Conservation (phyloP, 2,888 invertebrate genomes). For the Malthinus flaveolus region DNA sequence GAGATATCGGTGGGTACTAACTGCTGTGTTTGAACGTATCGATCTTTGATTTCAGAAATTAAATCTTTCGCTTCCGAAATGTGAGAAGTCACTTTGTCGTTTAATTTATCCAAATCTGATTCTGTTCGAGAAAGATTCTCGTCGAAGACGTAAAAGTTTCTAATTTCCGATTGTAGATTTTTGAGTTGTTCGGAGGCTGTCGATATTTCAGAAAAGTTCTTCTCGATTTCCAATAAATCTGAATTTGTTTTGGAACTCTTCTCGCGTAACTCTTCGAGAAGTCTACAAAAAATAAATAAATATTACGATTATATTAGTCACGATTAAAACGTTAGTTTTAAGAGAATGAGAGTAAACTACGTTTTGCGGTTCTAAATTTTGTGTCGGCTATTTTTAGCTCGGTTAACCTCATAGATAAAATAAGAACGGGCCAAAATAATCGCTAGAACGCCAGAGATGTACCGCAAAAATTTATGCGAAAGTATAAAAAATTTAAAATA, state of each 20-base stretch:
- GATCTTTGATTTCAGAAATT: constrained; percentile 62
- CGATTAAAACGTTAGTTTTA: neutral
- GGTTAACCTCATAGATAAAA: constrained; percentile 19
- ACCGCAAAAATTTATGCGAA: neutral
- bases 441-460: neutral
- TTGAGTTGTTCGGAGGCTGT: constrained; percentile 70
- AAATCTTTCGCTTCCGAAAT: constrained; percentile 63
- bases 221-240: constrained; percentile 77
- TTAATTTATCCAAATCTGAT: constrained; percentile 62
- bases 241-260: constrained; percentile 74
- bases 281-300: constrained; percentile 60
- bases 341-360: neutral
- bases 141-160: constrained; percentile 76
- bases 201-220: constrained; percentile 70
- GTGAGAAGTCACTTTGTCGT: constrained; percentile 61
- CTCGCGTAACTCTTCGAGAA: constrained; percentile 76
- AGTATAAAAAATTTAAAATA: neutral
- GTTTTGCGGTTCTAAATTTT: constrained; percentile 13
- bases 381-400: constrained; percentile 21
- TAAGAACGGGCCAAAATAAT: constrained; percentile 26
- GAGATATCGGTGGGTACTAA: constrained; percentile 74
- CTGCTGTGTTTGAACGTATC: constrained; percentile 66
- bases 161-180: constrained; percentile 67
- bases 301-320: neutral
- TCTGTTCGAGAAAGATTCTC: constrained; percentile 69